Evolutionary conservation across 2,113 vertebrate genomes (phyloP).

Genomic region (Pseudopodoces humilis): DNA sequence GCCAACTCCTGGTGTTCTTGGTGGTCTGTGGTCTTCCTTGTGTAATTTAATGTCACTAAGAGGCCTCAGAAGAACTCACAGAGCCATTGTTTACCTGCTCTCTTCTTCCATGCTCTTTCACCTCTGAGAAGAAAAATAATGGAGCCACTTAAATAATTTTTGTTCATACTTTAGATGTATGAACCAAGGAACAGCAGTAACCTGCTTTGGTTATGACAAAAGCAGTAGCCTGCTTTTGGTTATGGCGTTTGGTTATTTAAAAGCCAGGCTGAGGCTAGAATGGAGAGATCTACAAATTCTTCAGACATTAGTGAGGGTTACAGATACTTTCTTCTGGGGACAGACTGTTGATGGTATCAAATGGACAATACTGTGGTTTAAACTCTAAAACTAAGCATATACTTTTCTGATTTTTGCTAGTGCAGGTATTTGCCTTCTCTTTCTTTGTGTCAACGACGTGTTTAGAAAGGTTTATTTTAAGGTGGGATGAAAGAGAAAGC

Average conservation of each 20-base stretch:
- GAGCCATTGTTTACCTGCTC: neutral
- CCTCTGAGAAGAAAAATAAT: neutral
- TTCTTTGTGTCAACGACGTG: neutral
- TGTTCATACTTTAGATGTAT: neutral
- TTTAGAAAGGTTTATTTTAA: neutral
- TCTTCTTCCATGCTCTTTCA: neutral
- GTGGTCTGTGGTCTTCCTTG: neutral
- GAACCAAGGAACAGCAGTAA: neutral
- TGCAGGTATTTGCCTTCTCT: neutral
- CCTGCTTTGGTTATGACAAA: neutral
- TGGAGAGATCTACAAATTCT: neutral
- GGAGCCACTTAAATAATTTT: neutral
- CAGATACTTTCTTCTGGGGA: neutral
- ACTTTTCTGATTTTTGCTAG: neutral
- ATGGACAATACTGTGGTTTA: neutral
- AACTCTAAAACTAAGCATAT: neutral
- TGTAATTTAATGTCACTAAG: neutral
- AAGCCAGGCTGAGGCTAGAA: neutral
- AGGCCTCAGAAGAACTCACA: neutral
- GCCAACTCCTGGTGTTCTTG: neutral
- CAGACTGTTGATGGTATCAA: neutral
- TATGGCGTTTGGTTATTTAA: neutral
- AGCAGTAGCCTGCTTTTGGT: no score
- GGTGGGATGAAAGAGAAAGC: neutral
- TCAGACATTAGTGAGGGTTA: neutral